Base-by-base conservation (phyloP, 2,113 vertebrate genomes). In the Terrapene triunguis region DNA sequence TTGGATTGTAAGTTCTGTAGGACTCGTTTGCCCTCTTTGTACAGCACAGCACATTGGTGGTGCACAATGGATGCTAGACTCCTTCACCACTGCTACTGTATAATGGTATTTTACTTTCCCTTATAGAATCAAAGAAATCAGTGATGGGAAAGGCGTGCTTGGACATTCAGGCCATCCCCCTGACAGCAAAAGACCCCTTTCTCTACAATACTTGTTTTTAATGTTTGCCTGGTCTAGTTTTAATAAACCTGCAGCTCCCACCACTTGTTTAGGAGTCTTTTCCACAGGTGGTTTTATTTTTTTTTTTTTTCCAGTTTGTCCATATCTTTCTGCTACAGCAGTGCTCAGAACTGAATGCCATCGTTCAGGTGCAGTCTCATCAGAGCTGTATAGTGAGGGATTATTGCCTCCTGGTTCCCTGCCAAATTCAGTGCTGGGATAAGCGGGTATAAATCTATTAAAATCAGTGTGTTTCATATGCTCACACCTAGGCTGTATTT, bases 51-150 rank as follows among this genome's bases (percentile, higher is more conserved):
- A 10, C 38, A 57, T 82, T 76, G 48, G 22, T 35, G 17, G 6
- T 53, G 74, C 35, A 1, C 35, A 7, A 5, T 10, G 0, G 19
- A 1, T 0, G 0, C 50, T 7, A 42, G 65, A 27, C 47, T 3
- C 54, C 2, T 12, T 89, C 79, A 29, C 22, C 17, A 10, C n/a
- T 79, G 47, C 16, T 24, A 1, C 27, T 3, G 17, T 32, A 35
- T 19, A 16, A 44, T 47, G 44, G 42, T 17, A 27, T 25, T 50
- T 32, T 35, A 19, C 47, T 80, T 82, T 55, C 24, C 24, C 7
- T 10, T 10, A 17, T 25, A 27, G n/a, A 57, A 11, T 27, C 38
- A 82, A 55, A 55, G 72, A 10, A 76, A 25, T 76, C 38, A 51
- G 53, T 82, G n/a, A 42, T 38, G 54, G n/a, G n/a, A 44, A 55